Evolutionary conservation across 2,797 vertebrate genomes (phyloP).

Genomic region (Chloroceryle amazona): DNA sequence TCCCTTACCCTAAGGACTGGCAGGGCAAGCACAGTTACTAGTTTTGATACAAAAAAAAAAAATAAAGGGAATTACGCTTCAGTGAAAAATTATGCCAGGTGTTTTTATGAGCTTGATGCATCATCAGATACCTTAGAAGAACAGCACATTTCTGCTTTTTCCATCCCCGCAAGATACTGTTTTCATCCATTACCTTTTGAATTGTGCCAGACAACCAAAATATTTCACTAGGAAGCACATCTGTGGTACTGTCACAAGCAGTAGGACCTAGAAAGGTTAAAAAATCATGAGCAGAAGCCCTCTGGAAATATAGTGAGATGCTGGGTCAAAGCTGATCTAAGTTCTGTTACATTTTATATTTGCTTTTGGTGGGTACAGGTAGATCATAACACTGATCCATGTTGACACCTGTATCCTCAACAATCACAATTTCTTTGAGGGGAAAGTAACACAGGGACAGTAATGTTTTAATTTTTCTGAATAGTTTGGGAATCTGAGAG

Average conservation of each 20-base stretch:
- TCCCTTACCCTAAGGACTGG: not conserved
- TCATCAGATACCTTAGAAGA: not conserved
- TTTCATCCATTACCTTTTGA: not conserved
- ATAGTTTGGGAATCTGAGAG: not conserved
- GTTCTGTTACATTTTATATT: not conserved
- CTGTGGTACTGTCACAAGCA: not conserved
- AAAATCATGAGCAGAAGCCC: not conserved
- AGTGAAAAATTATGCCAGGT: not conserved
- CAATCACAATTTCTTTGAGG: not conserved
- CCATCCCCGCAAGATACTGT: not conserved
- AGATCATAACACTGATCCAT: not conserved
- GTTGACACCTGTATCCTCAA: not conserved
- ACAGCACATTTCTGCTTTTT: not conserved
- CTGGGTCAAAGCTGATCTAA: not conserved
- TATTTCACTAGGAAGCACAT: not conserved
- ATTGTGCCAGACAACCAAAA: not conserved
- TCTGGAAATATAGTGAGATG: not conserved
- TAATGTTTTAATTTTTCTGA: not conserved
- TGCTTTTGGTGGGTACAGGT: accelerated
- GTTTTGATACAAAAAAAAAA: not conserved
- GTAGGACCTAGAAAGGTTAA: not conserved
- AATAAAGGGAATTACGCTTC: not conserved
- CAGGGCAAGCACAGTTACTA: not conserved
- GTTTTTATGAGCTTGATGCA: not conserved
- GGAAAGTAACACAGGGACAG: not conserved